Evolutionary conservation across 1,140 invertebrate genomes (phyloP), one percentile per base, ranked within the genome.

Genomic region (Aphelinus atriplicis): DNA sequence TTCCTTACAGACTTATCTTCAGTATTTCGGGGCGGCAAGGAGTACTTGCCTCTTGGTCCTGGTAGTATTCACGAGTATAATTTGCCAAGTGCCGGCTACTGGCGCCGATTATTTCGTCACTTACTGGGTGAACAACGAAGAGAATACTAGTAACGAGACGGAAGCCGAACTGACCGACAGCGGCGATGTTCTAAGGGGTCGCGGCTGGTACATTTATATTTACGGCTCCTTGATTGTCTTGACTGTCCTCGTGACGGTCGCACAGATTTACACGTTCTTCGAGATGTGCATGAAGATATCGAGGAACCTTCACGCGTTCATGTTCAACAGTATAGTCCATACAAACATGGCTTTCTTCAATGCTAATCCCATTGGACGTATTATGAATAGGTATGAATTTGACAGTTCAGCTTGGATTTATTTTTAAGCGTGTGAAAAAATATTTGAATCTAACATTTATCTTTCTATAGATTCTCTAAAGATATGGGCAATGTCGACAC

Each of bases 401-500:
- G 26, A 26, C 26, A 26, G 26, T 26, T 26, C 26, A 26, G 26
- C 26, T 26, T 26, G 26, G 26, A 26, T 26, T 26, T 26, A 26
- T 26, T 26, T 26, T 26, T 26, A 26, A 26, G 26, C 26, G 26
- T 26, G 26, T 26, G 26, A 26, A 26, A 26, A 26, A 26, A 26
- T 26, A 26, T 26, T 26, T 26, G 26, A 26, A 26, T 26, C 26
- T 26, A 26, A 26, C 26, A 26, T 26, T 42, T 57, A 0, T 45
- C 58, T 61, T 51, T 4, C 50, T 61, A 5, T 51, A 83, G 81
- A 55, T 95, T 95, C 86, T 93, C 94, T 0, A 94, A 95, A 84
- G 95, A 97, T 84, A 91, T 95, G 86, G 94, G 94, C 6, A 91
- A 92, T 48, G 91, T 96, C 48, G 96, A 97, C 85, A 95, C 97